Percentiles rank a stretch among this genome's conserved stretches.
Conservation (phyloP, 2,888 invertebrate species). For the Polietes domitor region DNA sequence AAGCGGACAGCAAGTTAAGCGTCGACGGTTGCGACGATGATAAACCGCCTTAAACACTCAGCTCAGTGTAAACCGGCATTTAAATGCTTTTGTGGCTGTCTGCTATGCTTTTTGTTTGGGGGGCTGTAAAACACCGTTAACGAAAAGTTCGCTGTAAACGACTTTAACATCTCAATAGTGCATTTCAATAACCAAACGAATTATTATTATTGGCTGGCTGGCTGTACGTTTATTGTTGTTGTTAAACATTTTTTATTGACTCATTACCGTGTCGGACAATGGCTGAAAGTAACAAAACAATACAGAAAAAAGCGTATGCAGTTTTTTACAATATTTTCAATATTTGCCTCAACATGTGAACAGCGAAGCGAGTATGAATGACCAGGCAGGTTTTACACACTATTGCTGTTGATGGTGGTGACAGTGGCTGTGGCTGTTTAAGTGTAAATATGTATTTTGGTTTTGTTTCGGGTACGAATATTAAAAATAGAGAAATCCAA, state of each 20-base stretch:
- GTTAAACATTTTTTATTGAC: constrained; percentile 60
- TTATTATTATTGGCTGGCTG: constrained; percentile 35
- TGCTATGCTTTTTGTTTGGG: constrained; percentile 24
- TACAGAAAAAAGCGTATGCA: not conserved
- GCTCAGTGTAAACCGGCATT: constrained; percentile 39
- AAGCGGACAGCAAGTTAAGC: not conserved
- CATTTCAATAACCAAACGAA: constrained; percentile 31
- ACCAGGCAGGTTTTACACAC: not conserved
- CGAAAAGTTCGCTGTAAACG: constrained; percentile 43
- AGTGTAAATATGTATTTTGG: not conserved
- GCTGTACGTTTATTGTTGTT: constrained; percentile 32
- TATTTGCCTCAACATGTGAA: not conserved
- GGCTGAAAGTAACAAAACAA: not conserved
- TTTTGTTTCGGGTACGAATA: not conserved
- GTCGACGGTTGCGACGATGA: constrained; percentile 25
- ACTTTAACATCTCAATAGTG: constrained; percentile 38
- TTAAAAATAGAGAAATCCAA: not conserved
- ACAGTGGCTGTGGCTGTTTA: not conserved
- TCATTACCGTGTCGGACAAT: constrained; percentile 46
- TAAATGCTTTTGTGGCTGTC: constrained; percentile 36
- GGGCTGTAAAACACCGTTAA: constrained; percentile 31
- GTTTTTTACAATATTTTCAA: no score
- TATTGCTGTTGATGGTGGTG: not conserved
- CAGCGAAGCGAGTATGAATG: not conserved
- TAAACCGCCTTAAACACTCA: not conserved